Evolutionary conservation across 2,113 vertebrate species (phyloP).

Genomic region (Chaetura pelagica): DNA sequence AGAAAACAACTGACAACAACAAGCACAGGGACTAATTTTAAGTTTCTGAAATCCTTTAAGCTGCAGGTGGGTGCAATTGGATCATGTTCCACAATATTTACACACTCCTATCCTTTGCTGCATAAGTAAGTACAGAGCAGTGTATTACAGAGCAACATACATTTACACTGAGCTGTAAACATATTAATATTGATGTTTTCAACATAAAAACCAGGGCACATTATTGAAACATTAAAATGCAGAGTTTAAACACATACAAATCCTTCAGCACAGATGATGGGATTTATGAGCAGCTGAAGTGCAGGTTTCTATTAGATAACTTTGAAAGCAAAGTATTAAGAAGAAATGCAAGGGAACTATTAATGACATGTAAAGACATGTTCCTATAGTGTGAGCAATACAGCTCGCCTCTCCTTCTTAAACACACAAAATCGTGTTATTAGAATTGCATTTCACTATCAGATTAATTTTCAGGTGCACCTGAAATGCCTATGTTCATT

Average conservation of each 20-base stretch:
- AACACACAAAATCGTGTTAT: neutral
- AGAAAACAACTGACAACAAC: neutral
- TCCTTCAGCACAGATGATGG: neutral
- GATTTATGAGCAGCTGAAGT: neutral
- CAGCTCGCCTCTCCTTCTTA: neutral
- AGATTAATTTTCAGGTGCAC: neutral
- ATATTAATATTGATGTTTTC: neutral
- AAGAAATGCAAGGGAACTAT: neutral
- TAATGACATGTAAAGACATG: neutral
- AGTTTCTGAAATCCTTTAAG: neutral
- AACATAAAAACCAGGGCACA: neutral
- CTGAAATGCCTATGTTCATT: neutral
- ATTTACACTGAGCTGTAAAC: neutral
- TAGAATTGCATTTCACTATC: neutral
- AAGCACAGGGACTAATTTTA: fast-evolving
- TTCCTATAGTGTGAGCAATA: neutral
- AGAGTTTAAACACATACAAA: neutral
- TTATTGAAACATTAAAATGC: neutral
- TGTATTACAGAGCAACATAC: neutral
- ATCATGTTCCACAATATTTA: neutral
- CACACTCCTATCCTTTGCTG: neutral
- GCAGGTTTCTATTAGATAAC: neutral
- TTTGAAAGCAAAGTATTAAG: neutral
- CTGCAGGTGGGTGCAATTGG: neutral
- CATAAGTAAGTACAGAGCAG: neutral